A percentile compares a stretch with the other conserved stretches of the same genome.
phyloP scores from a whole-genome alignment of 2,888 invertebrate genomes.

The Torymus auratus region DNA sequence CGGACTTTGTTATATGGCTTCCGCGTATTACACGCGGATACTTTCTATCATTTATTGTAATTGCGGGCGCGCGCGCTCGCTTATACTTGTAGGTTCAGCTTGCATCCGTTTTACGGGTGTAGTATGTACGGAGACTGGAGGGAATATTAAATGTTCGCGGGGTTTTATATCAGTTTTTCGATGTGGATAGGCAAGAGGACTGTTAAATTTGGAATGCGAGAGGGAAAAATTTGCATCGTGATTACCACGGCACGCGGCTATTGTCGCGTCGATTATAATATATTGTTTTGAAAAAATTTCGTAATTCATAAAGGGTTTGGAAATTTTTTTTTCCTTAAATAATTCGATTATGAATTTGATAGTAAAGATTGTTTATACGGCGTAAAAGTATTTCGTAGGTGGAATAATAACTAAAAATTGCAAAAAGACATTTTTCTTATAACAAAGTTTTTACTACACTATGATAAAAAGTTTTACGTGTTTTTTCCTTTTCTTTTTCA shows the following conservation, averaged over 20 bases:
- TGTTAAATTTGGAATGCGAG: slow-evolving; percentile 33
- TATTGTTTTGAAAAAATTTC: too few relatives aligned
- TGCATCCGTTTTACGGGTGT: slow-evolving; percentile 29
- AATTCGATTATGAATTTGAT: too few relatives aligned
- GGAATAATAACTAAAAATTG: neutral
- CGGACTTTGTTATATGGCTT: slow-evolving; percentile 42
- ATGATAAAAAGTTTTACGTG: neutral
- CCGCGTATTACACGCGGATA: slow-evolving; percentile 35
- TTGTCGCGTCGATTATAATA: too few relatives aligned
- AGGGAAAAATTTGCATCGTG: slow-evolving; percentile 24
- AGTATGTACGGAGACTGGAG: neutral
- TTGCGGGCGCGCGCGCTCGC: slow-evolving; percentile 27
- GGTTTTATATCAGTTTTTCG: slow-evolving; percentile 51
- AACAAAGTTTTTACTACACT: neutral
- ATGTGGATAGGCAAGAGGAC: slow-evolving; percentile 25
- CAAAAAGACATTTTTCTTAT: neutral
- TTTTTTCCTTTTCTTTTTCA: neutral
- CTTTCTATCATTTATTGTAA: slow-evolving; percentile 57
- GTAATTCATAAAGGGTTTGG: too few relatives aligned
- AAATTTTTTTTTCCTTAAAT: too few relatives aligned
- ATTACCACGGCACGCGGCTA: neutral
- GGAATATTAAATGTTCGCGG: slow-evolving; percentile 21
- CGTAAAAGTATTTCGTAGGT: neutral
- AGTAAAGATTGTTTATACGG: neutral
- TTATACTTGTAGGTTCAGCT: neutral